A percentile compares a stretch with the other conserved stretches of the same genome.
These are phyloP conservation scores for Toxostoma redivivum DNA, from an alignment of 2,113 vertebrate species.

Conservation along the genomic window DNA sequence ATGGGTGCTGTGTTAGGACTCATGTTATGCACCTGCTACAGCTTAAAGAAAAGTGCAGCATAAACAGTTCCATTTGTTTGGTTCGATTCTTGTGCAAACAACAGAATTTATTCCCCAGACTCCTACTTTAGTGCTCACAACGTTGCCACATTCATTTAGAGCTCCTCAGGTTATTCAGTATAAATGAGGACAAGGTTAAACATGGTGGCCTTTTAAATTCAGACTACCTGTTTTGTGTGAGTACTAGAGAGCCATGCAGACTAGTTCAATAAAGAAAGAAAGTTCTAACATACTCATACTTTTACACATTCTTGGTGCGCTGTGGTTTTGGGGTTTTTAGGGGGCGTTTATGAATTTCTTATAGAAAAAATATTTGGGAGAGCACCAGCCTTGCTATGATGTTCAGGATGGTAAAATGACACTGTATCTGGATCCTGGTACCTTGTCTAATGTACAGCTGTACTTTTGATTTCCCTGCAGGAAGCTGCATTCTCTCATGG, in stretches of 20 bases:
- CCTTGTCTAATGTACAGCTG: neutral
- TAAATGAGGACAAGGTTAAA: neutral
- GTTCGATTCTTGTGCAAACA: neutral
- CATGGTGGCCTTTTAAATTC: neutral
- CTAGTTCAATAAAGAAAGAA: neutral
- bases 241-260: neutral
- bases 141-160: neutral
- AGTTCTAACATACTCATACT: neutral
- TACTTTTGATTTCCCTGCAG: neutral
- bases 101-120: neutral
- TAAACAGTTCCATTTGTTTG: neutral
- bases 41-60: neutral
- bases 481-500: neutral
- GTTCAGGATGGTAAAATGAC: neutral
- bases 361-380: neutral
- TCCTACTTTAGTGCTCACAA: neutral
- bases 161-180: neutral
- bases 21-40: neutral
- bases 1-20: neutral
- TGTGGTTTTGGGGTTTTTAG: neutral
- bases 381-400: neutral
- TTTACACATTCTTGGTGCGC: neutral
- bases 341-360: fast-evolving
- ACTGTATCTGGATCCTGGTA: neutral
- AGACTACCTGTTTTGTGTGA: neutral